A percentile compares a stretch with the other conserved stretches of the same genome.
These are phyloP conservation scores for Unio pictorum DNA, from an alignment of 2,888 invertebrate species.

Conservation along the genomic window DNA sequence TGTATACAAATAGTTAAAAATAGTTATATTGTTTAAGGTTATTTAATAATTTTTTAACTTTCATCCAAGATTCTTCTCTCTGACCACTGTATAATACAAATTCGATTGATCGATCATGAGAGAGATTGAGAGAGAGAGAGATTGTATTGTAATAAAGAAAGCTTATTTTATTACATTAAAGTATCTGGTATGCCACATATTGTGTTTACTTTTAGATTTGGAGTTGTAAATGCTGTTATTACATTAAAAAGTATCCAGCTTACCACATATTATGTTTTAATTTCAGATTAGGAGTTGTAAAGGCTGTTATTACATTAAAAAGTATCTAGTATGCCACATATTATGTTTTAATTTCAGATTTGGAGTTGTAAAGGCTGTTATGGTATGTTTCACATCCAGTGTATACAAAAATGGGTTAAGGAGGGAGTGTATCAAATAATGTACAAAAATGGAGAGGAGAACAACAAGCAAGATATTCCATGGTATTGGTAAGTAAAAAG, in stretches of 20 bases:
- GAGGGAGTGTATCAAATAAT: constrained; percentile 78
- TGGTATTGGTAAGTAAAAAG: constrained; percentile 68
- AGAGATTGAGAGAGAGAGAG: no score
- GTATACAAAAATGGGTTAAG: constrained; percentile 93
- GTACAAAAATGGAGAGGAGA: constrained; percentile 56
- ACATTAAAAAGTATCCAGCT: no score
- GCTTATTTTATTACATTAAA: no score
- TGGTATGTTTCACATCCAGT: constrained; percentile 88
- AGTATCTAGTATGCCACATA: no score
- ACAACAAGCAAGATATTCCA: constrained; percentile 54
- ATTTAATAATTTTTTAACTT: no score
- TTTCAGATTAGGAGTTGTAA: constrained; percentile 87
- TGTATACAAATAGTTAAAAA: no score
- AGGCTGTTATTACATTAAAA: constrained; percentile 77
- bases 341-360: constrained; percentile 74
- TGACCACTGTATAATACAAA: no score
- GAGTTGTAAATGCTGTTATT: constrained; percentile 86
- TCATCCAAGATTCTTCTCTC: no score
- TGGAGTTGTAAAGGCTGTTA: constrained; percentile 91
- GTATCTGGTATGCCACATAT: no score
- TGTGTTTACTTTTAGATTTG: constrained; percentile 78
- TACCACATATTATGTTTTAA: background rate
- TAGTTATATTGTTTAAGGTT: no score
- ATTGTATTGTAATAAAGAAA: no score
- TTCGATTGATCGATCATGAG: no score